phyloP scores from a whole-genome alignment of 2,113 vertebrate genomes.

The Pseudorectes ferrugineus region DNA sequence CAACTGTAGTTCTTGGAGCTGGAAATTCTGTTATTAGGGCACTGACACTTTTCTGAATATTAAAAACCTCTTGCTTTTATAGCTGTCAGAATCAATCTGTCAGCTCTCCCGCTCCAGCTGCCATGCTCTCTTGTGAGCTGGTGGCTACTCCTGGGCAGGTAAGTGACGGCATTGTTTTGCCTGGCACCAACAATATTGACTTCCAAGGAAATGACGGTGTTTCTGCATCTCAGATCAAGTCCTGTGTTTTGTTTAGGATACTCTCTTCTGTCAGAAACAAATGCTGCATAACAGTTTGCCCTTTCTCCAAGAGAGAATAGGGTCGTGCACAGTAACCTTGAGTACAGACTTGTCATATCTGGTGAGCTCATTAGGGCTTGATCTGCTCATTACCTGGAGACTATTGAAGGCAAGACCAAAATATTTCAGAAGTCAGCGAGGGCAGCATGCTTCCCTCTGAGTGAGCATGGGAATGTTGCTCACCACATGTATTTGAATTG shows the following conservation, averaged over 20 bases:
- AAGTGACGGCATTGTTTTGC: rapidly evolving
- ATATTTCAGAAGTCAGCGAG: background rate
- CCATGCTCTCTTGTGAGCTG: background rate
- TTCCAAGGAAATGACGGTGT: background rate
- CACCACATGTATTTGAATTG: background rate
- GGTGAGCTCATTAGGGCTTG: conserved; percentile 24
- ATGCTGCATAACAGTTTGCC: background rate
- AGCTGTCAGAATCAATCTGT: conserved; percentile 12
- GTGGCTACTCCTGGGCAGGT: background rate
- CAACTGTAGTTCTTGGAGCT: background rate
- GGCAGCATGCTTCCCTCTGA: background rate
- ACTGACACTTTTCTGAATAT: conserved; percentile 11
- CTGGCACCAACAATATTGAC: background rate
- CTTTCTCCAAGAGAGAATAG: background rate
- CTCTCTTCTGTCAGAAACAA: background rate
- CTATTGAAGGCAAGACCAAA: background rate
- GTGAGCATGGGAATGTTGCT: background rate
- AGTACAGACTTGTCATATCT: background rate
- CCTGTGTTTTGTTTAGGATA: background rate
- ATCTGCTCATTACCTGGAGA: conserved; percentile 28
- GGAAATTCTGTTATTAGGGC: background rate
- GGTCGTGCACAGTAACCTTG: background rate
- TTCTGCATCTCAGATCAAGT: background rate
- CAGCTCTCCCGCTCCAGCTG: background rate
- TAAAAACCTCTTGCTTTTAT: background rate